These are phyloP conservation scores for Cephus pygmeus DNA, from an alignment of 2,888 invertebrate species.

Conservation along the genomic window DNA sequence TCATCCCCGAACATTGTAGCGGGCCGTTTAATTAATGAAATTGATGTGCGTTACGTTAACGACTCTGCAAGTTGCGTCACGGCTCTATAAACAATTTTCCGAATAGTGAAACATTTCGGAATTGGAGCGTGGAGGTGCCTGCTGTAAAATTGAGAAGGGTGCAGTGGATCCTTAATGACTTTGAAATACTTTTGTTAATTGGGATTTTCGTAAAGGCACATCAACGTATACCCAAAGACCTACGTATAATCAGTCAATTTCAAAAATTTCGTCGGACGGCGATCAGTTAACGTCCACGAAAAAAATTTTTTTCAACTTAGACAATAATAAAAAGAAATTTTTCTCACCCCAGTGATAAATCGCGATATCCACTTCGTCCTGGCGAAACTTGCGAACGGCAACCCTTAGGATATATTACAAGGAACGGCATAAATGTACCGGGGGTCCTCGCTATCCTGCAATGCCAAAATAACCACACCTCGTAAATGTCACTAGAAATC, in stretches of 20 bases:
- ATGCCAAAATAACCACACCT: not conserved
- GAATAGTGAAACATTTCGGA: not conserved
- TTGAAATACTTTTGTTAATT: not conserved
- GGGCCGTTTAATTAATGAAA: not conserved
- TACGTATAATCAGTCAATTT: not conserved
- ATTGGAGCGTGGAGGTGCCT: not conserved
- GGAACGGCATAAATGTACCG: not conserved
- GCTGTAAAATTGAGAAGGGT: not conserved
- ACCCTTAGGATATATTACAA: not conserved
- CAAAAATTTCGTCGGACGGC: not conserved
- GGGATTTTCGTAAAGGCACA: not conserved
- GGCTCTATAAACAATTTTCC: not conserved
- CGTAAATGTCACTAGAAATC: not conserved
- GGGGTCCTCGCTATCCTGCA: not conserved
- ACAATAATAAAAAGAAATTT: not conserved
- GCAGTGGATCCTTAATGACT: not conserved
- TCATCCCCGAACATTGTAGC: not conserved
- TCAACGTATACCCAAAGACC: not conserved
- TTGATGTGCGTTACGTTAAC: not conserved
- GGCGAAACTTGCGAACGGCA: not conserved
- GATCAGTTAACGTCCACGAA: not conserved
- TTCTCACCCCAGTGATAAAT: not conserved
- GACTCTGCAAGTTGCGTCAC: not conserved
- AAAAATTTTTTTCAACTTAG: not conserved
- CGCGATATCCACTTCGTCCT: not conserved